Conservation (phyloP, 1,140 invertebrate genomes). For the Hesperophylax magnus region DNA sequence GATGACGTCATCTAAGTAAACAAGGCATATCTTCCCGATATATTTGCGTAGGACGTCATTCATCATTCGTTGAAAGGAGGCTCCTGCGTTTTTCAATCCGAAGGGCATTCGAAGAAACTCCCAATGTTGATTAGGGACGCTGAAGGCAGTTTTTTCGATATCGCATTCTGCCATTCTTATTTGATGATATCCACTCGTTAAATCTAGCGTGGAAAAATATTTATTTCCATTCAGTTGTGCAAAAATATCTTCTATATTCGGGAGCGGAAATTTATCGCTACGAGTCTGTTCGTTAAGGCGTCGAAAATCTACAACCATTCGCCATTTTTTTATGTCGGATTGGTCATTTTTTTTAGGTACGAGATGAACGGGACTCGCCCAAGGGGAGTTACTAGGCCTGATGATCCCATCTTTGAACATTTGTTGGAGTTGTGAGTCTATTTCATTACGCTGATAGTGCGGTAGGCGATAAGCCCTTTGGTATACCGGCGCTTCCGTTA, state of each 20-base stretch:
- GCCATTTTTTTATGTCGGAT: slow-evolving; percentile 17
- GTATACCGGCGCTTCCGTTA: too few relatives aligned
- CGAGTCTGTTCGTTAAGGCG: slow-evolving; percentile 13
- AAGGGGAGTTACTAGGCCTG: not conserved
- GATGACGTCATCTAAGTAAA: slow-evolving; percentile 30
- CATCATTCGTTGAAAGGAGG: slow-evolving; percentile 1
- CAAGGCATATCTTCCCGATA: not conserved
- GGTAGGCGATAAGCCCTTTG: too few relatives aligned
- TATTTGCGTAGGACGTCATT: not conserved
- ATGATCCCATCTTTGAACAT: not conserved
- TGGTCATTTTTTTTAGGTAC: not conserved
- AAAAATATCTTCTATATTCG: slow-evolving; percentile 19
- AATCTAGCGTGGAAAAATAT: slow-evolving; percentile 23
- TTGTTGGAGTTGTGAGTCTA: not conserved
- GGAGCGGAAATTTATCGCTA: slow-evolving; percentile 2
- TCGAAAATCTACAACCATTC: slow-evolving; percentile 22
- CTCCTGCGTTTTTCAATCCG: not conserved
- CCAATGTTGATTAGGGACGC: slow-evolving; percentile 5
- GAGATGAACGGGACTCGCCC: not conserved
- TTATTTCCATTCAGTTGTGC: slow-evolving; percentile 12
- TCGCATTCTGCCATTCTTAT: slow-evolving; percentile 14
- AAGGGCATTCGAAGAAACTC: slow-evolving; percentile 11
- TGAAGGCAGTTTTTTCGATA: slow-evolving; percentile 21
- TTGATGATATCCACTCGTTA: slow-evolving; percentile 30
- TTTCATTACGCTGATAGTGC: not conserved